These are phyloP conservation scores for Salvelinus fontinalis DNA, from an alignment of 2,113 vertebrate species.

Conservation along the genomic window DNA sequence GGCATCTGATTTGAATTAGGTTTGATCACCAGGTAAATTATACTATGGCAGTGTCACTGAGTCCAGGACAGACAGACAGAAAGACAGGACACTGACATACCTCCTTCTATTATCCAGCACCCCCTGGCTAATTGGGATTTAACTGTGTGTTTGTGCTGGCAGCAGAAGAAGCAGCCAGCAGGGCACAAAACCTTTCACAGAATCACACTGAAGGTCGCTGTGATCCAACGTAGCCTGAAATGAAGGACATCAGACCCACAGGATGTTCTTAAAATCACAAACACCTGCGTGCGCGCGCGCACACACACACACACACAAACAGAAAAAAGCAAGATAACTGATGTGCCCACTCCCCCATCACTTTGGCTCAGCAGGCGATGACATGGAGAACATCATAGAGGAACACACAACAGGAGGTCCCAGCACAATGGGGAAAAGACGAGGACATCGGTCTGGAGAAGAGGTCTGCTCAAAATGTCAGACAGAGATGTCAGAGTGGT, in stretches of 20 bases:
- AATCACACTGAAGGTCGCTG: constrained; percentile 52
- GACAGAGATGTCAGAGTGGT: not conserved
- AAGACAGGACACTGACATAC: not conserved
- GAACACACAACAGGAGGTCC: constrained; percentile 40
- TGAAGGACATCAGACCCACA: constrained; percentile 12
- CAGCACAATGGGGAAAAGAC: constrained; percentile 9
- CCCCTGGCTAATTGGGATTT: constrained; percentile 45
- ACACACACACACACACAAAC: not conserved
- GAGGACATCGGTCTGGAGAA: not conserved
- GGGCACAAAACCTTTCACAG: constrained; percentile 43
- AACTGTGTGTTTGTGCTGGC: constrained; percentile 54
- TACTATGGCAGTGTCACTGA: not conserved
- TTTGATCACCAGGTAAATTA: no score
- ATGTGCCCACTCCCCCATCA: constrained; percentile 31
- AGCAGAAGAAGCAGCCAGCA: constrained; percentile 10
- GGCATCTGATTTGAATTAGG: no score
- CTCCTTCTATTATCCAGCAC: constrained; percentile 7
- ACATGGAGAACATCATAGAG: constrained; percentile 24
- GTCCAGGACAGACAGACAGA: not conserved
- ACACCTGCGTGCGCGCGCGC: not conserved
- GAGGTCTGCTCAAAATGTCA: not conserved
- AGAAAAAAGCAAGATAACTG: constrained; percentile 14
- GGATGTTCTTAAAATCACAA: not conserved
- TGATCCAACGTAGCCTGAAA: constrained; percentile 20
- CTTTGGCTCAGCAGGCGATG: constrained; percentile 48